Conservation (phyloP, 2,888 invertebrate species). For the Hofmannophila pseudospretella region DNA sequence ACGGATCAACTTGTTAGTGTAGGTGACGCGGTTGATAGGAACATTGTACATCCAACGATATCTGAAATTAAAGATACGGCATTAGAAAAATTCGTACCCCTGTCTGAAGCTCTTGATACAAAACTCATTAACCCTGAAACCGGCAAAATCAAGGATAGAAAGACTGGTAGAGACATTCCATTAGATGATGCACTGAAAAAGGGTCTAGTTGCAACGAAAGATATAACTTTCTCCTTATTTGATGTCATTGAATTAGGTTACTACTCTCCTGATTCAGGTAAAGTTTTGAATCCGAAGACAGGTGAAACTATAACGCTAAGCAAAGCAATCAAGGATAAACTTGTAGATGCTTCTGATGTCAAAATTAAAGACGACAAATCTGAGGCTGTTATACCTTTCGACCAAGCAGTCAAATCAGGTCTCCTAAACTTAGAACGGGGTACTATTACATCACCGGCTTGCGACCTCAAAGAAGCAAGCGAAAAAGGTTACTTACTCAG, state of each 20-base stretch:
- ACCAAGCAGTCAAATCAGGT: slow-evolving; percentile 83
- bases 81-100: slow-evolving; percentile 82
- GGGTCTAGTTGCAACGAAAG: slow-evolving; percentile 84
- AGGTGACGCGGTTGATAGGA: slow-evolving; percentile 86
- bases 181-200: slow-evolving; percentile 84
- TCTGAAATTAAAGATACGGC: slow-evolving; percentile 88
- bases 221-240: slow-evolving; percentile 83
- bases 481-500: slow-evolving; percentile 89
- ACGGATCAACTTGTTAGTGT: slow-evolving; percentile 85
- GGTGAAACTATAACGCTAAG: slow-evolving; percentile 85
- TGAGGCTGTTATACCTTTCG: slow-evolving; percentile 81
- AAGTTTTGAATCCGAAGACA: slow-evolving; percentile 86
- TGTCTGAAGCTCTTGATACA: slow-evolving; percentile 84
- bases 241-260: slow-evolving; percentile 87
- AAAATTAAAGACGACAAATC: slow-evolving; percentile 85
- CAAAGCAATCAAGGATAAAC: slow-evolving; percentile 84
- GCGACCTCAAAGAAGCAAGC: slow-evolving; percentile 87
- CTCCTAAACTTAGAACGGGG: slow-evolving; percentile 85
- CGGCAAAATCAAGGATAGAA: slow-evolving; percentile 85
- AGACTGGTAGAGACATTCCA: slow-evolving; percentile 82
- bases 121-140: slow-evolving; percentile 83
- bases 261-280: slow-evolving; percentile 84
- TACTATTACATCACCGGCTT: slow-evolving; percentile 81
- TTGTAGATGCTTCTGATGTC: slow-evolving; percentile 84
- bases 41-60: slow-evolving; percentile 88